Base-by-base conservation (phyloP, 1,140 invertebrate genomes). In the Drosophila sechellia region DNA sequence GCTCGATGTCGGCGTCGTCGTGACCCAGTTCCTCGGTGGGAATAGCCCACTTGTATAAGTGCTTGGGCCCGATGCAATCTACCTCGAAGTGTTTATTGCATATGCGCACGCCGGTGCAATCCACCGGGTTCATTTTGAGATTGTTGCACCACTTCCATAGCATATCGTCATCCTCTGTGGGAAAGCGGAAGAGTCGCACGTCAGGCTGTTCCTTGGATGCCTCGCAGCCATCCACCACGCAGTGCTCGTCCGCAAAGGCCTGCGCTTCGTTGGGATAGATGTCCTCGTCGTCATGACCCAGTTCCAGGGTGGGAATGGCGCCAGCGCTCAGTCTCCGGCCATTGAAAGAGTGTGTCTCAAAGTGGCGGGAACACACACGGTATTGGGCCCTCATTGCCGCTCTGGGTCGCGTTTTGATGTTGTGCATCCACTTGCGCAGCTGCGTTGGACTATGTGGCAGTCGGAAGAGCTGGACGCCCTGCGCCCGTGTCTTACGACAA, bases 61-160 rank as follows among this genome's bases (percentile, higher is more conserved):
- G 77, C 39, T 90, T 89, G 15, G 90, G 74, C 0, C 90, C 90
- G 4, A 91, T 74, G 55, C 90, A 91, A 13, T 90, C 86, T 0
- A 34, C 11, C 34, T 91, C 90, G 35, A 91, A 91, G 39, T 91
- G 90, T 13, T 81, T 85, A 57, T 90, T 89, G 42, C 90, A 91
- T 20, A 91, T 91, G 3, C 86, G 86, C 0, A 91, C 80, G 5
- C 90, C 90, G 2, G 60, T 45, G 63, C 90, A 91, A 25, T 91
- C 90, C 4, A 79, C 73, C 0, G 90, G 83, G 58, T 90, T 89
- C 86, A 91, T 89, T 55, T 91, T 91, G 0, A 91, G 77, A 55
- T 91, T 91, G 27, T 91, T 85, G 49, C 90, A 91, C 90, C 90
- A 91, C 50, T 91, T 91, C 83, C 81, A 90, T 2, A 91, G 54